Evolutionary conservation across 1,140 invertebrate genomes (phyloP).

Genomic region (Rhyzopertha dominica): DNA sequence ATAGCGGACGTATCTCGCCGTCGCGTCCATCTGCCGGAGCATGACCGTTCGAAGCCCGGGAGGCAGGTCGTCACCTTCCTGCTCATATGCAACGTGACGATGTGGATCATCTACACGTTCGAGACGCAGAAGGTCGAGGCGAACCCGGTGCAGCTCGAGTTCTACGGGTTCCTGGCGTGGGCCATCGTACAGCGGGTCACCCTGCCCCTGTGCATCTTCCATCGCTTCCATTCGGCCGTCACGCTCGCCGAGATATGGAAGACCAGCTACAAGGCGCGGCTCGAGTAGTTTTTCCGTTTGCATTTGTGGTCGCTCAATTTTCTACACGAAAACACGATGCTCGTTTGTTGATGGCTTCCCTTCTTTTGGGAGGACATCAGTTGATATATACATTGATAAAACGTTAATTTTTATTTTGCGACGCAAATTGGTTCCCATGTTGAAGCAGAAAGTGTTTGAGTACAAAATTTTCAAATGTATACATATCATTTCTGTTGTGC

Average conservation of each 20-base stretch:
- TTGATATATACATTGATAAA: neutral
- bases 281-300: constrained; percentile 60
- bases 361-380: neutral
- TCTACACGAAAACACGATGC: neutral
- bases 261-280: constrained; percentile 89
- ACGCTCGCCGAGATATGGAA: constrained; percentile 98
- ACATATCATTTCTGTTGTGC: constrained; percentile 1
- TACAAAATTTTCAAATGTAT: constrained; percentile 1
- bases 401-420: constrained; percentile 8
- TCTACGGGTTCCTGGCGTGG: constrained; percentile 94
- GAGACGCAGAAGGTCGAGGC: constrained; percentile 90
- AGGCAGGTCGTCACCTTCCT: constrained; percentile 93
- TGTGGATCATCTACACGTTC: constrained; percentile 95
- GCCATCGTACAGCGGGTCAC: constrained; percentile 89
- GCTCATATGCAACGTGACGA: constrained; percentile 89
- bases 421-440: neutral
- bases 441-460: neutral
- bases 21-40: constrained; percentile 82
- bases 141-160: constrained; percentile 85
- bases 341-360: neutral
- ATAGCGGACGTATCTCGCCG: constrained; percentile 90
- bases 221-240: constrained; percentile 94
- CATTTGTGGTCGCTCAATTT: neutral
- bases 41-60: constrained; percentile 89
- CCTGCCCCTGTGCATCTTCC: constrained; percentile 93